Percentiles rank a stretch among this genome's conserved stretches.
Evolutionary conservation across 2,888 invertebrate species (phyloP).

Genomic region (Cylloceria caligata): DNA sequence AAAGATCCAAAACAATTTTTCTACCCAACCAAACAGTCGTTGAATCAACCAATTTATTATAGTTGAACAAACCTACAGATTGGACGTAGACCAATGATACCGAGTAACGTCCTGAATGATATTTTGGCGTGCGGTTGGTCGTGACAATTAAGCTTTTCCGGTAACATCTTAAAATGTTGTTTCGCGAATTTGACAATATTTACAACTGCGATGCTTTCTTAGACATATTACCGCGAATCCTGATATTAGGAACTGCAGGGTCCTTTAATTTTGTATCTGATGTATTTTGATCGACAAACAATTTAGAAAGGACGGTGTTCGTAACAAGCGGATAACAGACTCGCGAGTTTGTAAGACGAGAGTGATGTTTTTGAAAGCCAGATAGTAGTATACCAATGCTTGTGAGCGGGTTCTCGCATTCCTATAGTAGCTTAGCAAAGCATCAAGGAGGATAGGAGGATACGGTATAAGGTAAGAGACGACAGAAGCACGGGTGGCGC

Average conservation of each 20-base stretch:
- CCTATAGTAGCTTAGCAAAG: conserved; percentile 63
- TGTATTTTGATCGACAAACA: conserved; percentile 14
- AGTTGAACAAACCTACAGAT: neutral
- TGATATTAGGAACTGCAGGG: too few species aligned
- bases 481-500: conserved; percentile 73
- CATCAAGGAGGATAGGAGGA: conserved; percentile 54
- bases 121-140: too few species aligned
- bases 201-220: too few species aligned
- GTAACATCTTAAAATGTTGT: too few species aligned
- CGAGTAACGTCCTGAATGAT: too few species aligned
- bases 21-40: neutral
- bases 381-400: conserved; percentile 17
- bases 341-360: conserved; percentile 43
- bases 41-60: neutral
- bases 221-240: too few species aligned
- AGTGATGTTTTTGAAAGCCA: conserved; percentile 45
- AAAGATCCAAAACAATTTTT: neutral
- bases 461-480: conserved; percentile 51
- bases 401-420: conserved; percentile 55
- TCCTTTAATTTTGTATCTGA: neutral
- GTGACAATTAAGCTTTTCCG: too few species aligned
- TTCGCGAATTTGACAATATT: too few species aligned
- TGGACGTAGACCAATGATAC: too few species aligned
- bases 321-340: conserved; percentile 3
- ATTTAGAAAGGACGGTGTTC: neutral